These are phyloP conservation scores for Varanus komodoensis DNA, from an alignment of 2,113 vertebrate genomes.

Conservation along the genomic window DNA sequence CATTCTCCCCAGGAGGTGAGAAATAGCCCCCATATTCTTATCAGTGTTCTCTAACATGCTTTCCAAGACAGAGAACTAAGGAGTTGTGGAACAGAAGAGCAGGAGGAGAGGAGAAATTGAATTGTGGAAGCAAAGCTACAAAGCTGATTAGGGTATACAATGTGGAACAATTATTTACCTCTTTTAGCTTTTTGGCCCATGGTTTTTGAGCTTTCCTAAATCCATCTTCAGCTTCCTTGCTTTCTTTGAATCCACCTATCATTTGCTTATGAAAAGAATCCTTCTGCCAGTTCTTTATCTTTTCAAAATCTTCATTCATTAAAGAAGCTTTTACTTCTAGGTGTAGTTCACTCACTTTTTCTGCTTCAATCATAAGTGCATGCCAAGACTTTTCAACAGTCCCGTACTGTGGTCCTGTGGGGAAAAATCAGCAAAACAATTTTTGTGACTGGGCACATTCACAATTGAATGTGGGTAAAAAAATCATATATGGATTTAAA, in stretches of 20 bases:
- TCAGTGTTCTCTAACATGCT: too few species aligned
- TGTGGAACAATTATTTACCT: constrained; percentile 78
- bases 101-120: not conserved
- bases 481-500: too few species aligned
- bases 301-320: constrained; percentile 98
- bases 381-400: constrained; percentile 93
- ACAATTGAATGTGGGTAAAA: too few species aligned
- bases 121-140: not conserved
- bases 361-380: constrained; percentile 92
- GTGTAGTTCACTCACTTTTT: constrained; percentile 97
- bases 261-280: constrained; percentile 98
- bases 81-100: not conserved
- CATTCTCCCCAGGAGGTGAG: not conserved
- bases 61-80: not conserved
- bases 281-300: constrained; percentile 98
- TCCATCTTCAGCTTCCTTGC: constrained; percentile 95
- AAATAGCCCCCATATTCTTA: not conserved
- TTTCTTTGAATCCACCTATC: constrained; percentile 98
- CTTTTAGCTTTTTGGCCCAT: constrained; percentile 98
- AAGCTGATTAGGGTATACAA: not conserved
- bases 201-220: constrained; percentile 99
- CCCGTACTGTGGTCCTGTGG: constrained; percentile 94
- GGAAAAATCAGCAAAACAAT: constrained; percentile 30
- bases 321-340: constrained; percentile 91
- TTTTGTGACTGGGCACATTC: too few species aligned